phyloP scores from a whole-genome alignment of 2,888 invertebrate species.

The Aelia acuminata region DNA sequence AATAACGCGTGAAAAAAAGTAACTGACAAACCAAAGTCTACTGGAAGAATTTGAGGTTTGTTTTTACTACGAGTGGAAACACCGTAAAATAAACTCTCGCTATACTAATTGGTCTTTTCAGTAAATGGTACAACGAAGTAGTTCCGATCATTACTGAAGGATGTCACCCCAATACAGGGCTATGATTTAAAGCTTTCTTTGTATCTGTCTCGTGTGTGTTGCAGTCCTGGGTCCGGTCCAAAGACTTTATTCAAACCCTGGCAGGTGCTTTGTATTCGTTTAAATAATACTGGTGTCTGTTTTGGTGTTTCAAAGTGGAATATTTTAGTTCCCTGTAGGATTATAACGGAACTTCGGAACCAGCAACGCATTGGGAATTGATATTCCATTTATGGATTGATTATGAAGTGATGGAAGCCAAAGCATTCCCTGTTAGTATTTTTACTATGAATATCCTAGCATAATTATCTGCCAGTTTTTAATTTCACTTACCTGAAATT shows the following conservation, averaged over 20 bases:
- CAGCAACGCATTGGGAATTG: too few species aligned
- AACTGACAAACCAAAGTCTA: neutral
- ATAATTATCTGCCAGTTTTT: too few species aligned
- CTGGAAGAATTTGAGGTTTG: neutral
- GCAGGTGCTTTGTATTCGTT: constrained; percentile 13
- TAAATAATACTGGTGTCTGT: neutral
- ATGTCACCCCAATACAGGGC: neutral
- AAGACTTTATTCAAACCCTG: constrained; percentile 42
- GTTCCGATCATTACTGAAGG: constrained; percentile 5
- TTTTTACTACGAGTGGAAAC: neutral
- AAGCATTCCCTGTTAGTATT: too few species aligned
- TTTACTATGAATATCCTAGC: too few species aligned
- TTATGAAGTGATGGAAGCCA: too few species aligned
- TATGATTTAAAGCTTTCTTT: constrained; percentile 10
- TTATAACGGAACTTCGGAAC: too few species aligned
- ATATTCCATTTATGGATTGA: too few species aligned
- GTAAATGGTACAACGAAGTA: neutral
- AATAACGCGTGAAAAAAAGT: neutral
- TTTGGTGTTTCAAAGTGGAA: neutral
- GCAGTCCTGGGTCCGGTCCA: neutral
- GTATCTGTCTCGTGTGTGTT: neutral
- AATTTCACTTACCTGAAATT: too few species aligned
- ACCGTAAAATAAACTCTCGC: neutral
- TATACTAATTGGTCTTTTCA: neutral
- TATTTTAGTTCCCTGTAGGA: neutral